phyloP scores from a whole-genome alignment of 1,140 invertebrate genomes.

The Aplysia californica region DNA sequence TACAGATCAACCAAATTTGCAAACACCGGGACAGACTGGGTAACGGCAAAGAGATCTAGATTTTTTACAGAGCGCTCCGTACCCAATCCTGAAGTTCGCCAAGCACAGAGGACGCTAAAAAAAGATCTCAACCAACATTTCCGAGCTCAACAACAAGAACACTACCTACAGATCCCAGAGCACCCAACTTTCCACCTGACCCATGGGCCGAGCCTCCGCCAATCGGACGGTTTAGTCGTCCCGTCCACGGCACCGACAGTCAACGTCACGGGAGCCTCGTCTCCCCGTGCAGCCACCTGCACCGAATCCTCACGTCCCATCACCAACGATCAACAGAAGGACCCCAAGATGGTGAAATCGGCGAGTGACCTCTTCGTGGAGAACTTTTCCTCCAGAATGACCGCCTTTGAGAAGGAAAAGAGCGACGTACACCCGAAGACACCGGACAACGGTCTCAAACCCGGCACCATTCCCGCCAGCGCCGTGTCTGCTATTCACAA shows the following conservation, averaged over 20 bases:
- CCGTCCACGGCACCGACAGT: background rate
- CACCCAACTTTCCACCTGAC: background rate
- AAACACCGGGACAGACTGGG: background rate
- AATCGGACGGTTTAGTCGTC: background rate
- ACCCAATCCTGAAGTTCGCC: background rate
- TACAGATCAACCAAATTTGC: background rate
- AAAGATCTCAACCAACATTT: background rate
- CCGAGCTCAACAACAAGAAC: no score
- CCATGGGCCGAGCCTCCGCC: background rate
- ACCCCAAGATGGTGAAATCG: background rate
- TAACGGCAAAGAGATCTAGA: background rate
- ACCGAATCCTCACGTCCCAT: background rate
- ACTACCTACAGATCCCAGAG: background rate
- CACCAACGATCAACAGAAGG: background rate
- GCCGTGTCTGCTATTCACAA: background rate
- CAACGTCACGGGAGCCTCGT: background rate
- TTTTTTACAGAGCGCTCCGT: background rate
- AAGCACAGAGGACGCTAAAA: background rate
- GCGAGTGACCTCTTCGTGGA: conserved; percentile 2
- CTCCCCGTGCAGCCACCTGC: background rate
- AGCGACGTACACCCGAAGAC: background rate
- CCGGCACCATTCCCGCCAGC: background rate
- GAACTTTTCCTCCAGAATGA: background rate
- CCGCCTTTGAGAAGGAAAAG: background rate
- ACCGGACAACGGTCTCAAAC: background rate